Percentiles rank a stretch among this genome's conserved stretches.
Conservation (phyloP, 1,140 invertebrate species). For the Hormaphis cornu region DNA sequence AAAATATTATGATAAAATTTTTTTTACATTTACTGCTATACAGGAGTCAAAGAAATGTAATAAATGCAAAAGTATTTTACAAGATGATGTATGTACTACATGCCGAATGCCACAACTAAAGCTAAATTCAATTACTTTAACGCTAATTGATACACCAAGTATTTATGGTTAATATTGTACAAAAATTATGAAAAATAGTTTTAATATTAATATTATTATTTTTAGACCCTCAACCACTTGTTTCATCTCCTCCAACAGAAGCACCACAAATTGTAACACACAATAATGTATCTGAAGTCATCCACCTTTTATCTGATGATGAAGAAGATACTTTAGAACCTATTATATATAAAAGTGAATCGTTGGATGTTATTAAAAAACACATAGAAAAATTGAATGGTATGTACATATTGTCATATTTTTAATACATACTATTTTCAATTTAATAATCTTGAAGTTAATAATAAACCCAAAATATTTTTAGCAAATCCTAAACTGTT, state of each 20-base stretch:
- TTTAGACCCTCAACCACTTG: neutral
- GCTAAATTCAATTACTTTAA: slow-evolving; percentile 16
- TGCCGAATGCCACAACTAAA: slow-evolving; percentile 3
- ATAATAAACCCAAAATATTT: too few species aligned
- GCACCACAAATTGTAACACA: too few species aligned
- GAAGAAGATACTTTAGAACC: neutral
- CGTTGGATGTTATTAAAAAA: neutral
- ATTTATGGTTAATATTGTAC: neutral
- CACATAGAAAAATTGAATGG: neutral
- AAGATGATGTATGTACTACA: neutral
- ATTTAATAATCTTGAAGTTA: too few species aligned
- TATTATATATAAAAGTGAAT: neutral
- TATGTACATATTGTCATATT: neutral
- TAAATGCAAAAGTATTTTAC: neutral
- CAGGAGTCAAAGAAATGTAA: neutral
- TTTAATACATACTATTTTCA: neutral
- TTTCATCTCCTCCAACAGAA: too few species aligned
- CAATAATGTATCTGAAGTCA: neutral
- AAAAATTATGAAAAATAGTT: neutral
- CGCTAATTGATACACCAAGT: slow-evolving; percentile 9
- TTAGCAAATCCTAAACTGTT: neutral
- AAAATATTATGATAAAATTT: too few species aligned
- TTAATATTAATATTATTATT: neutral
- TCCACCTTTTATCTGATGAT: slow-evolving; percentile 1
- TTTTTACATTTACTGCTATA: too few species aligned